phyloP scores from a whole-genome alignment of 92 coral and sea anemone genomes.

The Umimayanthus kanabou region DNA sequence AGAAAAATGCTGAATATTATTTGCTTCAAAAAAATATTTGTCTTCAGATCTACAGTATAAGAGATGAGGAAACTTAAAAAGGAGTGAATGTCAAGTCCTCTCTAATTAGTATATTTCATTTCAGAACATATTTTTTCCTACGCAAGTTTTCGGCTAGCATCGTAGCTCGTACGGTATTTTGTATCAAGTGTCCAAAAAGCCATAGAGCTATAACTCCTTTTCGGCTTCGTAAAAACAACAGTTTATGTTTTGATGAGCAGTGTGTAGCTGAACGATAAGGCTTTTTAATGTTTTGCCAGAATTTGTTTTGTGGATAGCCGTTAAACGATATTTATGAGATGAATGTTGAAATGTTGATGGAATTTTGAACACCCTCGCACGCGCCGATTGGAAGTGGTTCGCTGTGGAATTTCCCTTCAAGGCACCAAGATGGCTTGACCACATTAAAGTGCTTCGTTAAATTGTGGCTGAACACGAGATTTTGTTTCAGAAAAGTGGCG shows the following conservation, averaged over 20 bases:
- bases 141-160: constrained; percentile 3
- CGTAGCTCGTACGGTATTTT: background rate
- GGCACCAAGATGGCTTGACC: constrained; percentile 34
- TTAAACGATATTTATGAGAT: background rate
- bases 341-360: constrained; percentile 27
- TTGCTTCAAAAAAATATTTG: background rate
- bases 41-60: background rate
- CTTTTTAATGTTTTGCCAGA: background rate
- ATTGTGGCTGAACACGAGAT: constrained; percentile 10
- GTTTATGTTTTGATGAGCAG: constrained; percentile 17
- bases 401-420: constrained; percentile 32
- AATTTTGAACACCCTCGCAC: constrained; percentile 32
- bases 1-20: background rate
- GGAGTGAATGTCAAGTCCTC: background rate
- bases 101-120: background rate
- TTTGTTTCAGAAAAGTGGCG: constrained; percentile 42
- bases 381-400: constrained; percentile 36
- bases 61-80: background rate
- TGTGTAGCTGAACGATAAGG: constrained; percentile 28
- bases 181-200: background rate
- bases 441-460: constrained; percentile 18
- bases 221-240: constrained; percentile 27
- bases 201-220: background rate
- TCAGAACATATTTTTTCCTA: background rate
- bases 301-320: background rate